Evolutionary conservation across 2,113 vertebrate species (phyloP), one percentile per base, ranked within the genome.

Genomic region (Prochilodus magdalenae): DNA sequence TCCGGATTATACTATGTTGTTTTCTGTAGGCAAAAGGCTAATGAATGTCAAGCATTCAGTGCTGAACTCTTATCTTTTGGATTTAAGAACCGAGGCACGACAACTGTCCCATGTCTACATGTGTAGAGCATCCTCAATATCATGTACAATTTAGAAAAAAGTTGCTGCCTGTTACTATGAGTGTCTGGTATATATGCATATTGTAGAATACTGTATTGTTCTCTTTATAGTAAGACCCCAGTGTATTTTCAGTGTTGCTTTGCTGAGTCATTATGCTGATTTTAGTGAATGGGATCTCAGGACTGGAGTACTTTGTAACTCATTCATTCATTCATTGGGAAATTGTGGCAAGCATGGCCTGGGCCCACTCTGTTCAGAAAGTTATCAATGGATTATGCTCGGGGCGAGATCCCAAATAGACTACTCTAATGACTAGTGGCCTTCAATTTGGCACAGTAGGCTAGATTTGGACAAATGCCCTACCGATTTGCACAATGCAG

Each of bases 351-450:
- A 4, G 18, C 40, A 30, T 66, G 44, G 80, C 71, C 47, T 78
- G 53, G 57, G 20, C 26, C 44, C 75, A 65, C 40, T 82, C 14
- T 26, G 44, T 26, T 73, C 29, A 71, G 65, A 75, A 24, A 76
- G 53, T 53, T 73, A 82, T 85, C 80, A 75, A 75, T 82, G 84
- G 27, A 69, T 2, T 66, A 47, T 40, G 74, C 75, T 75, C 79
- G 16, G 15, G 73, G 75, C 71, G 5, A 24, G 44, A 26, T 60
- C 18, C 70, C 49, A 79, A 80, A 63, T 40, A 77, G 53, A 79
- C 72, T 51, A 24, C 65, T 15, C 73, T 85, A 82, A 77, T 75
- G 63, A 74, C 69, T 47, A 79, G 40, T n/a, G 29, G 26, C 30
- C 62, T 62, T 77, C 63, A 75, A 26, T 78, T 81, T 81, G 78